Conservation (phyloP, 2,888 invertebrate genomes). For the Ectemnius cavifrons region DNA sequence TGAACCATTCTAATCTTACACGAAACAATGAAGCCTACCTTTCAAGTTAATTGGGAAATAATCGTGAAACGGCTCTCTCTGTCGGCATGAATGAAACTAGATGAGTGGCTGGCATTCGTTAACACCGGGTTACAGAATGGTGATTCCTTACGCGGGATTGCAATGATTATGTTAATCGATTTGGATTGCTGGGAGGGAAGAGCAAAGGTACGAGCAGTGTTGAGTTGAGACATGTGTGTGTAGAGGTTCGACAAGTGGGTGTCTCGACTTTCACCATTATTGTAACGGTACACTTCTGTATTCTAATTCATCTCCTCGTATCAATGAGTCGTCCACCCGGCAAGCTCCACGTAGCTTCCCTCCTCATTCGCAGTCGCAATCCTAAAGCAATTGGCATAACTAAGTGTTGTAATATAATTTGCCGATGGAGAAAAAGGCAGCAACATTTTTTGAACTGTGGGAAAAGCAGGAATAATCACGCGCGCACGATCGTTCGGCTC, state of each 20-base stretch:
- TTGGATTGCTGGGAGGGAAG: neutral
- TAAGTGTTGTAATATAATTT: too few species aligned
- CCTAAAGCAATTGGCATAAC: too few species aligned
- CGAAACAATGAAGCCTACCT: too few species aligned
- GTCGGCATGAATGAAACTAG: neutral
- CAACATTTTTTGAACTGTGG: too few species aligned
- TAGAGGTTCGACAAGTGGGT: slow-evolving; percentile 46
- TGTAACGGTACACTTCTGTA: slow-evolving; percentile 69
- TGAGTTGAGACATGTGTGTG: too few species aligned
- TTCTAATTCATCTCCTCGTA: slow-evolving; percentile 67
- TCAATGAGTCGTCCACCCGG: slow-evolving; percentile 42
- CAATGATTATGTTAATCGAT: slow-evolving; percentile 52
- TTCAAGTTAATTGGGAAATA: too few species aligned
- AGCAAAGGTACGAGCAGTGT: too few species aligned
- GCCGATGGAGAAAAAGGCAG: too few species aligned
- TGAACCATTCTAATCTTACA: neutral
- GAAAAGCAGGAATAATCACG: too few species aligned
- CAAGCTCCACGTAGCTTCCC: slow-evolving; percentile 38
- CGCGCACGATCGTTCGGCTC: too few species aligned
- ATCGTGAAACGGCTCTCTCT: neutral
- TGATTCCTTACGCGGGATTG: slow-evolving; percentile 29
- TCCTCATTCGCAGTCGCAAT: too few species aligned
- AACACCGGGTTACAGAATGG: neutral
- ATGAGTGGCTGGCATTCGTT: neutral
- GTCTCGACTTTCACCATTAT: slow-evolving; percentile 72